phyloP scores from a whole-genome alignment of 2,888 invertebrate genomes.

The Limnephilus auricula region DNA sequence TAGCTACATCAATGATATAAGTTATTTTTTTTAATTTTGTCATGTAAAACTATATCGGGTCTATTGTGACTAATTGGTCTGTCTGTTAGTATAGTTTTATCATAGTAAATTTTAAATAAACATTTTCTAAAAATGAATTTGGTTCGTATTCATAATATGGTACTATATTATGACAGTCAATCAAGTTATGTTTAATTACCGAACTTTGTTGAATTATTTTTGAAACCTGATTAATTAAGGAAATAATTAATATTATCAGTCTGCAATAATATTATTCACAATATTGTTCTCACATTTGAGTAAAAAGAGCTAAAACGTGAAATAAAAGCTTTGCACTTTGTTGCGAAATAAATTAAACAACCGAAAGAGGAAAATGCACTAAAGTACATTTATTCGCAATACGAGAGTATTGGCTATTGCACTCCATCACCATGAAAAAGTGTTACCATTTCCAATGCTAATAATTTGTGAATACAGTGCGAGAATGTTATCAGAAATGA shows the following conservation, averaged over 20 bases:
- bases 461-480: background rate
- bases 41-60: too few relatives aligned
- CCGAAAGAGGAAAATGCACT: background rate
- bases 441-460: background rate
- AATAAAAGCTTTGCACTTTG: background rate
- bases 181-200: too few relatives aligned
- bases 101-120: too few relatives aligned
- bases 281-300: background rate
- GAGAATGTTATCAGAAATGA: background rate
- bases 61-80: too few relatives aligned
- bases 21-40: too few relatives aligned
- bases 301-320: background rate
- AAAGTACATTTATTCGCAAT: background rate
- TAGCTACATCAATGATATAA: too few relatives aligned
- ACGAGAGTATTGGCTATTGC: background rate
- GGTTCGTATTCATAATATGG: too few relatives aligned
- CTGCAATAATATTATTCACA: background rate
- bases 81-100: too few relatives aligned
- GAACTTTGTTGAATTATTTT: too few relatives aligned
- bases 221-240: too few relatives aligned
- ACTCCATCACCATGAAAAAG: background rate
- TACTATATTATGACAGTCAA: too few relatives aligned
- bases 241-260: background rate
- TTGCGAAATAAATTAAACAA: background rate
- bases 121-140: too few relatives aligned